phyloP scores from a whole-genome alignment of 2,113 vertebrate genomes.

The Nyctibius bracteatus region DNA sequence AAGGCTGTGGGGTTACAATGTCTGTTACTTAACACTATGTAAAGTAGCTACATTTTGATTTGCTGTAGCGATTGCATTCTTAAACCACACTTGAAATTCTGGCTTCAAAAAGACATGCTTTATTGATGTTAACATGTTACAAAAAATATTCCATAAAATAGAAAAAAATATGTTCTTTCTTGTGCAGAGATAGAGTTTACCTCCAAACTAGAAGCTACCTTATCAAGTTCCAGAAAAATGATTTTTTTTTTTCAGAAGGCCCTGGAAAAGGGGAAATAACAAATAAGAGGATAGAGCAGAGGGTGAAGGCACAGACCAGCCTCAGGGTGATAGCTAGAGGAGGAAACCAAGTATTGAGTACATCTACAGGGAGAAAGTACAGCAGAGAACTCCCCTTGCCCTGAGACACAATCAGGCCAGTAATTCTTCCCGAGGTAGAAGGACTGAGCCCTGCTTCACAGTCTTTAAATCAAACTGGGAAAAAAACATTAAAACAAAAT shows the following conservation, averaged over 20 bases:
- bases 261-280: background rate
- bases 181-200: background rate
- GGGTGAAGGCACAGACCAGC: background rate
- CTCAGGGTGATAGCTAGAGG: background rate
- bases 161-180: background rate
- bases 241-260: background rate
- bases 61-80: background rate
- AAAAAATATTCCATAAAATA: background rate
- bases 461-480: background rate
- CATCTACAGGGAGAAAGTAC: background rate
- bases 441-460: background rate
- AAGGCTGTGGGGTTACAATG: rapidly evolving
- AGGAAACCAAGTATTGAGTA: background rate
- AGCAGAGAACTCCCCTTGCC: background rate
- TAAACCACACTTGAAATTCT: background rate
- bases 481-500: background rate
- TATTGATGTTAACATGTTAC: background rate
- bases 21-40: background rate
- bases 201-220: background rate
- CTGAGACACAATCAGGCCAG: background rate
- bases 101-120: background rate
- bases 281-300: background rate
- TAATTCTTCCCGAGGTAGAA: background rate
- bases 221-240: background rate
- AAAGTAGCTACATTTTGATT: background rate